Evolutionary conservation across 2,113 vertebrate genomes (phyloP).

Genomic region (Antigone vipio): DNA sequence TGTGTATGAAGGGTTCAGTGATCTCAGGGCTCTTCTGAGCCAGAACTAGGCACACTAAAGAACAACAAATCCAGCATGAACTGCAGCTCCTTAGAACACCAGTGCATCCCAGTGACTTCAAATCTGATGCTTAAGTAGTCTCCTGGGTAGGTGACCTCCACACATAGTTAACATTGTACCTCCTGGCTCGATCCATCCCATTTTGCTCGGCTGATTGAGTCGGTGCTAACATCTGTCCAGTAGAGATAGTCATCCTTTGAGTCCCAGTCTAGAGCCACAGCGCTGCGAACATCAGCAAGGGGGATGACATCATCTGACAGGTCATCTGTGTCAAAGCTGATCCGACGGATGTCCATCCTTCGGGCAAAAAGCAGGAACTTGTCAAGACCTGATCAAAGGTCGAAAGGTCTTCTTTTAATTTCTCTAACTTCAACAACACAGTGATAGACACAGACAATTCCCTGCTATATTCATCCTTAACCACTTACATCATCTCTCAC

Average conservation of each 20-base stretch:
- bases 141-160: neutral
- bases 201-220: constrained; percentile 96
- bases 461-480: constrained; percentile 28
- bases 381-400: constrained; percentile 99
- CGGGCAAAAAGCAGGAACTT: constrained; percentile 99
- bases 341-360: constrained; percentile 99
- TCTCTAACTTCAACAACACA: constrained; percentile 88
- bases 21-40: neutral
- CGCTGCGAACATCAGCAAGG: constrained; percentile 94
- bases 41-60: neutral
- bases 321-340: constrained; percentile 99
- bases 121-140: neutral
- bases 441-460: constrained; percentile 76
- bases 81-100: neutral
- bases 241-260: constrained; percentile 90
- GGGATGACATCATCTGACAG: constrained; percentile 96
- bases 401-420: constrained; percentile 99
- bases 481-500: neutral
- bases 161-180: constrained; percentile 71
- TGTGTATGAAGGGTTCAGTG: neutral
- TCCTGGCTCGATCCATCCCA: constrained; percentile 95
- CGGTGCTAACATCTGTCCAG: constrained; percentile 97
- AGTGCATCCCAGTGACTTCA: neutral
- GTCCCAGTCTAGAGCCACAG: constrained; percentile 98
- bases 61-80: neutral